Base-by-base conservation (phyloP, 2,113 vertebrate species). In the Brachyistius frenatus region DNA sequence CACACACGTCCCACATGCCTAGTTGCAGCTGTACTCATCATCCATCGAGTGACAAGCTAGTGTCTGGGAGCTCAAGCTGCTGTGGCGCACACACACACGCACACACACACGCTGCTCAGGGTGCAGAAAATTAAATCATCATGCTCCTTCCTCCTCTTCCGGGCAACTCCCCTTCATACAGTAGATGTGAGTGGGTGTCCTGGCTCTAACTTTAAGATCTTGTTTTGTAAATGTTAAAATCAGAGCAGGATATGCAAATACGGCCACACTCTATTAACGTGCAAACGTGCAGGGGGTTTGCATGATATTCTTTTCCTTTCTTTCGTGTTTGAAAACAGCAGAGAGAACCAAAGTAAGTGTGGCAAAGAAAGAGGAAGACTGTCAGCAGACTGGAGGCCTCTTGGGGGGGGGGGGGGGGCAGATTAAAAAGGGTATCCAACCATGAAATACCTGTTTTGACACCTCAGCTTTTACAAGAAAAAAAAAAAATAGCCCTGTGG, bases 361-460 rank as follows among this genome's bases (percentile, higher is more conserved):
- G 57, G 58, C 32, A 5, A 36, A 84, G 49, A 50, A 61, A 70
- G 58, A 39, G 50, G 57, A 70, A 81, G 65, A 50, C 65, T 73
- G 73, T 80, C 86, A 87, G 85, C 81, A 78, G 58, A 63, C 65
- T 57, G 63, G 80, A 58, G 54, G 82, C 69, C 85, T 88, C 84
- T 77, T 35, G 79, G 60, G 89, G 64, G 69, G 67, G 78, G 67
- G 78, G 62, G 73, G n/a, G 75, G 84, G 87, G 90, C 89, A 87
- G 74, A 95, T 93, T 94, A 95, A 93, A 92, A 92, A 92, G 87
- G 54, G 89, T 88, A 95, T 78, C 82, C 87, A 91, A 88, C 86
- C 91, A 81, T 94, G 91, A 96, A 96, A 95, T 95, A 89, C 91
- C 82, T 93, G 87, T 90, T 95, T 93, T 86, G 92, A 95, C 23